These are phyloP conservation scores for Dipodomys merriami DNA, from an alignment of 2,113 vertebrate species.

Conservation along the genomic window DNA sequence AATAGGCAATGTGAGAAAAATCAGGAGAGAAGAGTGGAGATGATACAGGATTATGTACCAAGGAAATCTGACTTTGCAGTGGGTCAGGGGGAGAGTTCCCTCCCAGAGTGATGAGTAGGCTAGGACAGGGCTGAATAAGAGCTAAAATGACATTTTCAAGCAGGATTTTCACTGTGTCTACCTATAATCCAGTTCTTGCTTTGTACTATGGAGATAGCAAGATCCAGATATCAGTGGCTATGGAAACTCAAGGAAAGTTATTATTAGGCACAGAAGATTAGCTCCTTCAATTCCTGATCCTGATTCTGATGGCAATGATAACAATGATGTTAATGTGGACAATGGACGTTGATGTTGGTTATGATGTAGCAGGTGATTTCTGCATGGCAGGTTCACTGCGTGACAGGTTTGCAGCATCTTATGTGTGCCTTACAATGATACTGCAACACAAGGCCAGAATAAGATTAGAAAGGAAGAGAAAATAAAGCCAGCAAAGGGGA, in stretches of 20 bases:
- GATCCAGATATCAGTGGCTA: not conserved
- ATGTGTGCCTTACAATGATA: not conserved
- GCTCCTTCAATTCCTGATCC: not conserved
- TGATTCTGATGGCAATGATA: not conserved
- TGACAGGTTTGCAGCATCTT: not conserved
- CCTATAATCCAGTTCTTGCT: not conserved
- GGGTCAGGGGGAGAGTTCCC: not conserved
- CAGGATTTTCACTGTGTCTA: not conserved
- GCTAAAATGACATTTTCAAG: not conserved
- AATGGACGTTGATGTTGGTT: not conserved
- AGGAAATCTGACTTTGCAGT: not conserved
- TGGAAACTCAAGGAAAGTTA: not conserved
- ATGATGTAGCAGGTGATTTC: not conserved
- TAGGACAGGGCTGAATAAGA: not conserved
- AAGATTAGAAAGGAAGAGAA: not conserved
- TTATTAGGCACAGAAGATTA: not conserved
- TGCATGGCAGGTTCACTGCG: not conserved
- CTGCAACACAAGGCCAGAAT: not conserved
- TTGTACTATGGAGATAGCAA: not conserved
- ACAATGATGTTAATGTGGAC: not conserved
- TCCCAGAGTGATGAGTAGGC: not conserved
- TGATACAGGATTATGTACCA: not conserved
- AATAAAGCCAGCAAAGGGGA: not conserved
- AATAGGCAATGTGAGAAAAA: not conserved
- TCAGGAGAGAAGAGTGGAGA: not conserved